Evolutionary conservation across 1,140 invertebrate species (phyloP).

Genomic region (Drosophila neocordata): DNA sequence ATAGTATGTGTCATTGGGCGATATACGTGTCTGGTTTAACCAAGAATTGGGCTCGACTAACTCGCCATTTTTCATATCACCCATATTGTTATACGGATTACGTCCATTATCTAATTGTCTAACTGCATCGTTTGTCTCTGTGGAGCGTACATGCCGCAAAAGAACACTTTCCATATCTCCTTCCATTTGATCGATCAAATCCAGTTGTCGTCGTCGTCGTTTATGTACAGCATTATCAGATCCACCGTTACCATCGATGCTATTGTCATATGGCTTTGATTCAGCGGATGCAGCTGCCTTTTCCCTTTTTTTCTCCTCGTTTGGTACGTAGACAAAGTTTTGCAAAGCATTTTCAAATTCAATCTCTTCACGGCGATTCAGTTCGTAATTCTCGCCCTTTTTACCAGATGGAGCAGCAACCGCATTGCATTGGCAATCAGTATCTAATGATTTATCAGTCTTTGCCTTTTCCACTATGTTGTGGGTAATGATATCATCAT

Average conservation of each 20-base stretch:
- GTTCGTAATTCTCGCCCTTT: slow-evolving; percentile 6
- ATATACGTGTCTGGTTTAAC: slow-evolving; percentile 38
- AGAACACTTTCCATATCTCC: slow-evolving; percentile 50
- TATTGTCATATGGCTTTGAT: slow-evolving; percentile 22
- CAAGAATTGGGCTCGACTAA: background rate
- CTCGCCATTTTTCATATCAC: background rate
- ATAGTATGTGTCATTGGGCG: slow-evolving; percentile 38
- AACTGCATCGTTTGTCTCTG: background rate
- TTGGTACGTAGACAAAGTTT: slow-evolving; percentile 74
- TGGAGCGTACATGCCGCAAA: slow-evolving; percentile 57
- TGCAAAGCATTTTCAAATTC: slow-evolving; percentile 79
- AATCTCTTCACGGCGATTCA: slow-evolving; percentile 40
- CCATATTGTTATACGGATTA: background rate
- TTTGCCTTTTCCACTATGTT: slow-evolving; percentile 27
- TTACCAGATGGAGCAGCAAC: slow-evolving; percentile 4
- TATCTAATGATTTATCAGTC: background rate
- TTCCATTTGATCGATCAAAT: slow-evolving; percentile 4
- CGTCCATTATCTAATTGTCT: background rate
- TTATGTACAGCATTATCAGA: slow-evolving; percentile 1
- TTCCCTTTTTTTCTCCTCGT: background rate
- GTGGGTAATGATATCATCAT: slow-evolving; percentile 84
- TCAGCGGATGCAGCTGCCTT: background rate
- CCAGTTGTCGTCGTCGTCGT: slow-evolving; percentile 25
- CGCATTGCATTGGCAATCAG: slow-evolving; percentile 49
- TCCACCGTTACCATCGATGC: slow-evolving; percentile 18